Evolutionary conservation across 1,140 invertebrate genomes (phyloP), one percentile per base, ranked within the genome.

Genomic region (Pseudomyrmex sp.): DNA sequence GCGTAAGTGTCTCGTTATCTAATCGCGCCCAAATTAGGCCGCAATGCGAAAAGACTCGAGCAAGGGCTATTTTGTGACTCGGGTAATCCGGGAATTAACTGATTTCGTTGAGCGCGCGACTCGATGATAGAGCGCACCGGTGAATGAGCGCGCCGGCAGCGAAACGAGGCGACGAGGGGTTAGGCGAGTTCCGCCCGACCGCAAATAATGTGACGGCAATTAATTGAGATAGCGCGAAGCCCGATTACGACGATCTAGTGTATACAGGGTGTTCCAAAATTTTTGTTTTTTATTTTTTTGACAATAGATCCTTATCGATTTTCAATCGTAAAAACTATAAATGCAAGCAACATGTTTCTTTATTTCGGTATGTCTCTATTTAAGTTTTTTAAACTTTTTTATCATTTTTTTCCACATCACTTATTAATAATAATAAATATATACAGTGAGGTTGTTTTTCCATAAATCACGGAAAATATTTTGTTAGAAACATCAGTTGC

Each of bases 181-280:
- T n/a, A 48, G 58, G 35, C 20, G 50, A 50, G 74, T 69, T 59
- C 23, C 68, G 59, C 54, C 35, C 76, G 65, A 88, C 84, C 74
- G 82, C 85, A 90, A 90, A 90, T 89, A 90, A 90, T 90, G 84
- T 82, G 85, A 72, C 74, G 72, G 79, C 83, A 84, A 91, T 91
- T 91, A 90, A 91, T 89, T 84, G 84, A 89, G 90, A 87, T 89
- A 82, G 84, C 56, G 56, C 80, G 80, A 84, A 74, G 48, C 59
- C 26, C 46, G 69, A 63, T 75, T 63, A 72, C 76, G 54, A 58
- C 65, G 44, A 58, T 65, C 54, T 54, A 59, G 54, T 18, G 54
- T 48, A 80, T 59, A 80, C 66, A 5, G 66, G 23, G 66, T 80
- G 66, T 70, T 35, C 54, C 13, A 13, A 20, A 70, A 80, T 80